Conservation (phyloP, 2,797 vertebrate species). For the Pristis pectinata region DNA sequence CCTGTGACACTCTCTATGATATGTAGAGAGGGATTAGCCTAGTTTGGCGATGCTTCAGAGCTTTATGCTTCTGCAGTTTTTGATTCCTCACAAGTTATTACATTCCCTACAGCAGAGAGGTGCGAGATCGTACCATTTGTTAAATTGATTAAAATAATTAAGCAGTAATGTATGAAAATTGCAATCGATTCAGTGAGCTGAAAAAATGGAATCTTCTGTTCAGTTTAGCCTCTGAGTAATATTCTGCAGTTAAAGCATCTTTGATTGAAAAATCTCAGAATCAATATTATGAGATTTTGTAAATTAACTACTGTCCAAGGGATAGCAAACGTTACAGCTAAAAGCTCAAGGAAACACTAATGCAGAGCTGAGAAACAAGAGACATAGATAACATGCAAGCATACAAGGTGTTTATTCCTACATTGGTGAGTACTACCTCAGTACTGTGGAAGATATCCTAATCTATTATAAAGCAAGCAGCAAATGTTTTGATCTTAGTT, state of each 20-base stretch:
- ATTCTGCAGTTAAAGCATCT: slow-evolving; percentile 37
- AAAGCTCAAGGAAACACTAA: slow-evolving; percentile 18
- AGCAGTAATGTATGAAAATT: slow-evolving; percentile 38
- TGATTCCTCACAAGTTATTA: slow-evolving; percentile 35
- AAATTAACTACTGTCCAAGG: slow-evolving; percentile 34
- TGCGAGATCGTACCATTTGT: slow-evolving; percentile 34
- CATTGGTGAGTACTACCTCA: background rate
- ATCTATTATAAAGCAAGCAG: background rate
- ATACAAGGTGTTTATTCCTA: background rate
- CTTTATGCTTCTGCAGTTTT: slow-evolving; percentile 37
- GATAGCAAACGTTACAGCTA: slow-evolving; percentile 30
- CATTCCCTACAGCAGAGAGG: slow-evolving; percentile 36
- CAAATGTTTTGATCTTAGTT: background rate
- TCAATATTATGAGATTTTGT: slow-evolving; percentile 38
- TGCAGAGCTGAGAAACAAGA: background rate
- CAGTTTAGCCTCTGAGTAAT: slow-evolving; percentile 37
- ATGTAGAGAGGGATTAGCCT: slow-evolving; percentile 38
- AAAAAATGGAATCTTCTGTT: slow-evolving; percentile 38
- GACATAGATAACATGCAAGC: background rate
- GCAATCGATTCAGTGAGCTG: slow-evolving; percentile 38
- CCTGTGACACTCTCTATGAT: slow-evolving; percentile 33
- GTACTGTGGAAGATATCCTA: background rate
- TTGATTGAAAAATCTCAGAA: slow-evolving; percentile 37
- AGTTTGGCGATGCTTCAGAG: slow-evolving; percentile 34
- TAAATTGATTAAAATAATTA: slow-evolving; percentile 39